These are phyloP conservation scores for Gymnoscopelus braueri DNA, from an alignment of 2,797 vertebrate genomes.

Conservation along the genomic window DNA sequence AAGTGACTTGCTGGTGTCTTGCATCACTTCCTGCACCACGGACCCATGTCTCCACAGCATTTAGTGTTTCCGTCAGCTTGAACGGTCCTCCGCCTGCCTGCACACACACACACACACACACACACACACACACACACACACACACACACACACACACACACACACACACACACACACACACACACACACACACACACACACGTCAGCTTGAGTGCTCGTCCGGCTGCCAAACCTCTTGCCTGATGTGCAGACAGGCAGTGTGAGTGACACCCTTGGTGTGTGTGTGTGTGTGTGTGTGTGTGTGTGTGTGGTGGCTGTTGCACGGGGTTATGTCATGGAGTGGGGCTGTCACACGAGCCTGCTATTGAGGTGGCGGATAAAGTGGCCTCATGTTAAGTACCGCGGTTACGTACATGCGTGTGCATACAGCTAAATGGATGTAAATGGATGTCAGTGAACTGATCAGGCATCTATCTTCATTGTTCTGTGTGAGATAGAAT, in stretches of 20 bases:
- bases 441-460: background rate
- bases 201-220: slow-evolving; percentile 41
- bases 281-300: slow-evolving; percentile 4
- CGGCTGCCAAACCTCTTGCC: slow-evolving; percentile 18
- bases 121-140: too few relatives aligned
- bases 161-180: too few relatives aligned
- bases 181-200: too few relatives aligned
- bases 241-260: slow-evolving; percentile 20
- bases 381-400: slow-evolving; percentile 25
- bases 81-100: slow-evolving; percentile 35
- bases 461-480: too few relatives aligned
- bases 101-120: too few relatives aligned
- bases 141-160: too few relatives aligned
- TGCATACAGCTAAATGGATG: background rate
- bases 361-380: slow-evolving; percentile 41
- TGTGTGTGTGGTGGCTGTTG: background rate
- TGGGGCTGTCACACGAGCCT: slow-evolving; percentile 30
- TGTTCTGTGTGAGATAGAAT: too few relatives aligned
- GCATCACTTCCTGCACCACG: slow-evolving; percentile 23
- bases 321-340: background rate
- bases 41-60: slow-evolving; percentile 51
- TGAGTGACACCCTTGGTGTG: slow-evolving; percentile 18
- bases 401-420: too few relatives aligned
- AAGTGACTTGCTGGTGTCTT: background rate
- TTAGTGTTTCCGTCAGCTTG: slow-evolving; percentile 47